Percentiles rank a stretch among this genome's conserved stretches.
Evolutionary conservation across 2,888 invertebrate genomes (phyloP).

Genomic region (Lysandra bellargus): DNA sequence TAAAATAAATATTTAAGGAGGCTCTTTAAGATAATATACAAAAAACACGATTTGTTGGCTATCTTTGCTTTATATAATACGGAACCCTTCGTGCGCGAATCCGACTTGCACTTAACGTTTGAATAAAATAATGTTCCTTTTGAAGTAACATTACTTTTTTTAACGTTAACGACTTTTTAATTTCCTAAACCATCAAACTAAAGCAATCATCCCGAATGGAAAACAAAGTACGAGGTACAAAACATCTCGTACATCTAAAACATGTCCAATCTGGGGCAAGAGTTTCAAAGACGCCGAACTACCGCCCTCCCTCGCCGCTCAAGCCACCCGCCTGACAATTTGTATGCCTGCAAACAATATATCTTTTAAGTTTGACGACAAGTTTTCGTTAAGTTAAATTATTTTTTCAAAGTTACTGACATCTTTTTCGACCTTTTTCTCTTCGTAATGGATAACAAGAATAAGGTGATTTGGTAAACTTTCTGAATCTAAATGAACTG

Average conservation of each 20-base stretch:
- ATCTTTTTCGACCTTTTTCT: constrained; percentile 5
- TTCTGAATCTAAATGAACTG: neutral
- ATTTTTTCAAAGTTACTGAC: constrained; percentile 1
- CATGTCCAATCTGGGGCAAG: constrained; percentile 22
- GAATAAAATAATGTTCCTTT: no score
- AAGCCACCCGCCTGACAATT: neutral
- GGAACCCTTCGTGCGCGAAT: no score
- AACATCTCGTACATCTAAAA: constrained; percentile 20
- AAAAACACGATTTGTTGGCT: no score
- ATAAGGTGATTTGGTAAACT: constrained; percentile 13
- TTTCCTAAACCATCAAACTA: neutral
- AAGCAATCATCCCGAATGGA: neutral
- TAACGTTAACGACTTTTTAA: neutral
- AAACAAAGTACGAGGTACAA: neutral
- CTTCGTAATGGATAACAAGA: constrained; percentile 10
- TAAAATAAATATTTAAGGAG: no score
- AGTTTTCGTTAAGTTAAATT: constrained; percentile 18
- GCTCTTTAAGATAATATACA: no score
- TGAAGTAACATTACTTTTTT: neutral
- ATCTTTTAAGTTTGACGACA: constrained; percentile 27
- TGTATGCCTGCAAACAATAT: constrained; percentile 25
- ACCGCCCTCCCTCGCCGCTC: neutral
- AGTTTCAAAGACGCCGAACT: constrained; percentile 16
- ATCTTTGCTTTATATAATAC: no score
- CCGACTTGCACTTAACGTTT: no score